Conservation (phyloP, 2,888 invertebrate species). For the Allacma fusca region DNA sequence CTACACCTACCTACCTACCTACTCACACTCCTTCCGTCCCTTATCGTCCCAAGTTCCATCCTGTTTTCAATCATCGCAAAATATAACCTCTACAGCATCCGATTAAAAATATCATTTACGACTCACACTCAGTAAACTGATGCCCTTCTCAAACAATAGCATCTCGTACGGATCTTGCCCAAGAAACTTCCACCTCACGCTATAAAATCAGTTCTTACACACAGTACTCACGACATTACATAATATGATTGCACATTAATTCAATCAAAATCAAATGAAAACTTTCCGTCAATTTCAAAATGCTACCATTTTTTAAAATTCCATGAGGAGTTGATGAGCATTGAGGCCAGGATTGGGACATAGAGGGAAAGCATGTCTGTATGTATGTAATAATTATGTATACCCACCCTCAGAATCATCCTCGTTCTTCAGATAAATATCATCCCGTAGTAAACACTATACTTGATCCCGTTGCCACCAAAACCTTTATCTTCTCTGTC, state of each 20-base stretch:
- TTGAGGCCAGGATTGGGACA: background rate
- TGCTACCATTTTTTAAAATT: too few species aligned
- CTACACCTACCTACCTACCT: background rate
- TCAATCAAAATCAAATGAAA: too few species aligned
- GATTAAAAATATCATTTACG: background rate
- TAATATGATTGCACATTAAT: too few species aligned
- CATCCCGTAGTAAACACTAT: too few species aligned
- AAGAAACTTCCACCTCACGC: too few species aligned
- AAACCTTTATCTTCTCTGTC: too few species aligned
- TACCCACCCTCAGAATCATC: background rate
- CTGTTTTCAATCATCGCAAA: background rate
- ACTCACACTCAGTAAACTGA: background rate
- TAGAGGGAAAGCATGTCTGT: conserved; percentile 4
- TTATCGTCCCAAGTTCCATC: background rate
- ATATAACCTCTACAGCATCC: background rate
- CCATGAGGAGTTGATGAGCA: too few species aligned
- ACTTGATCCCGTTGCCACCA: too few species aligned
- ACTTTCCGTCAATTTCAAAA: too few species aligned
- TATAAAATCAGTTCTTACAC: conserved; percentile 2
- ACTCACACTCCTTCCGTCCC: background rate
- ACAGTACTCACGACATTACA: too few species aligned
- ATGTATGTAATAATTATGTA: background rate
- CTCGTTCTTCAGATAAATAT: too few species aligned
- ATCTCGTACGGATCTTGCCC: too few species aligned
- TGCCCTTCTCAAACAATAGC: background rate